Conservation (phyloP, 2,888 invertebrate species). For the Nezara viridula region DNA sequence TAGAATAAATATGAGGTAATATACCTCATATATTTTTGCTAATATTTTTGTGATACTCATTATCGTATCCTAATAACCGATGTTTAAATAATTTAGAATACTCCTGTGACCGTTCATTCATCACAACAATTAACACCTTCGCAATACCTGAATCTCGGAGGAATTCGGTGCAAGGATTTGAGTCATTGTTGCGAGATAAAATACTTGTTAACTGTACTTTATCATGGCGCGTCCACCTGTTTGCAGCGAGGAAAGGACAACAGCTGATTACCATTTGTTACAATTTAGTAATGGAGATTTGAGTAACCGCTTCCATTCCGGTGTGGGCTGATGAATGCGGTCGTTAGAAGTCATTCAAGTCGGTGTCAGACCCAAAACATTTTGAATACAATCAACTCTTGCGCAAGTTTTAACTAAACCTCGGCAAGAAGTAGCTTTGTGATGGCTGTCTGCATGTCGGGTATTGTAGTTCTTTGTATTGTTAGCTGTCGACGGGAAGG, state of each 20-base stretch:
- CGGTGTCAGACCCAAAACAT: conserved; percentile 19
- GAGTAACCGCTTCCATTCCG: conserved; percentile 9
- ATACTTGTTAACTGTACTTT: conserved; percentile 2
- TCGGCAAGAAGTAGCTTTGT: not conserved
- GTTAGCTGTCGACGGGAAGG: not conserved
- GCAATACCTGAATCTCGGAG: not conserved
- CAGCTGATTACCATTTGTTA: conserved; percentile 36
- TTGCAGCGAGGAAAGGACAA: not conserved
- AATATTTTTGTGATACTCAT: too few relatives aligned
- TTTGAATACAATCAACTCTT: conserved; percentile 31
- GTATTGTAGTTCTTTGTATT: not conserved
- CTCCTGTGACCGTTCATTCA: not conserved
- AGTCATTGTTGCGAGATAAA: not conserved
- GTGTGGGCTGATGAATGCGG: conserved; percentile 46
- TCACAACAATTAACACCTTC: not conserved
- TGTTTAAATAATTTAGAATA: not conserved
- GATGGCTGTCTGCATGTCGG: not conserved
- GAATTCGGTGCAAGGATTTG: not conserved
- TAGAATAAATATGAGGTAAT: too few relatives aligned
- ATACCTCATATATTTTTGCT: too few relatives aligned
- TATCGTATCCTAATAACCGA: too few relatives aligned
- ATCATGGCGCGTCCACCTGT: not conserved
- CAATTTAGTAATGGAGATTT: conserved; percentile 39
- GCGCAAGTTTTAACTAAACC: conserved; percentile 5
- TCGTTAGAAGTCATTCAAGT: conserved; percentile 18